These are phyloP conservation scores for Phrynosoma platyrhinos DNA, from an alignment of 2,113 vertebrate species.

Conservation along the genomic window DNA sequence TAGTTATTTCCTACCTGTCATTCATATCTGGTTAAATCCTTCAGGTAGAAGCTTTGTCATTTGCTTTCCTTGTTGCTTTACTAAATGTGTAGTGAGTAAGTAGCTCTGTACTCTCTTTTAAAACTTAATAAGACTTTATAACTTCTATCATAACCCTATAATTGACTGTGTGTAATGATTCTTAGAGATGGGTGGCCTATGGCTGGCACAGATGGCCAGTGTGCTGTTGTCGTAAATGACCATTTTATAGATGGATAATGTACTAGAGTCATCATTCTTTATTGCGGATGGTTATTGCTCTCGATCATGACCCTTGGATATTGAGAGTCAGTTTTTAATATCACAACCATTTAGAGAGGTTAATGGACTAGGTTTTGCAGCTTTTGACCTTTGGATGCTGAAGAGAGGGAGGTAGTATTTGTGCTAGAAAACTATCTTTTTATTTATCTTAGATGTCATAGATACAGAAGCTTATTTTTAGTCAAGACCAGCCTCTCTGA, in stretches of 20 bases:
- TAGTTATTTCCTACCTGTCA: conserved; percentile 5
- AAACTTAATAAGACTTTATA: conserved; percentile 67
- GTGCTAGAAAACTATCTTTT: conserved; percentile 78
- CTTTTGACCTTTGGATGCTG: conserved; percentile 80
- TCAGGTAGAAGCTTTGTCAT: neutral
- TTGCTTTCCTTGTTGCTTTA: conserved; percentile 47
- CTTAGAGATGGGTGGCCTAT: conserved; percentile 66
- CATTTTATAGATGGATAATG: conserved; percentile 85
- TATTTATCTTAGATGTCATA: conserved; percentile 72
- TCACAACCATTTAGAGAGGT: conserved; percentile 84
- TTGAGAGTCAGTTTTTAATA: conserved; percentile 86
- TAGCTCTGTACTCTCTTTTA: conserved; percentile 48
- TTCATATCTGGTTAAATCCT: conserved; percentile 4
- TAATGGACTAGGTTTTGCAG: conserved; percentile 84
- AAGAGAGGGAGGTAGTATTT: conserved; percentile 78
- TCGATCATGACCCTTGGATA: conserved; percentile 82
- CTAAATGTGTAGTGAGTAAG: conserved; percentile 53
- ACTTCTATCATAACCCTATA: conserved; percentile 62
- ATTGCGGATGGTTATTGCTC: conserved; percentile 84
- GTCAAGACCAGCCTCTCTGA: conserved; percentile 41
- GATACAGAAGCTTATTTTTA: conserved; percentile 52
- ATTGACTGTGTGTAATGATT: conserved; percentile 70
- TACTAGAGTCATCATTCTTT: conserved; percentile 83
- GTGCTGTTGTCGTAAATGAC: conserved; percentile 78
- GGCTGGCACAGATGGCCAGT: conserved; percentile 67